Base-by-base conservation (phyloP, 2,888 invertebrate species). In the Xylocampa areola region DNA sequence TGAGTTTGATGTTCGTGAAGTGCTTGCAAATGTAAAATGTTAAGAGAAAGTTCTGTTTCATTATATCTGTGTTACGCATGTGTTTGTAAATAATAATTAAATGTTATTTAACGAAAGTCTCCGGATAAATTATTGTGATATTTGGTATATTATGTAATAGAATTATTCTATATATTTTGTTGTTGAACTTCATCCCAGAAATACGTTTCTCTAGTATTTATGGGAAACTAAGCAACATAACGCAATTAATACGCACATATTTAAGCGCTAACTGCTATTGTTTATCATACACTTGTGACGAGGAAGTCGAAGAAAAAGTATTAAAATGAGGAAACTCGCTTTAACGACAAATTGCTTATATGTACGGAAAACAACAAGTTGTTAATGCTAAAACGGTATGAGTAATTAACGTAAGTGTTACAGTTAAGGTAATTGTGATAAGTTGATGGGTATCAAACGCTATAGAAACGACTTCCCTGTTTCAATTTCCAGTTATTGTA, bases 231-330 rank as follows among this genome's bases (percentile, higher is more conserved):
- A 11, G 16, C 7, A 1, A 36, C 36, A 44, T 30, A 65, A 64
- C 39, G 16, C 51, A 52, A 52, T 65, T 14, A 47, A 40, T 52
- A 50, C 37, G 47, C 57, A 57, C 53, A 61, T 66, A 54, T 54
- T 53, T 69, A 48, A 69, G 30, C 27, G 2, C 39, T 44, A 54
- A 51, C 32, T 17, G 29, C 71, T 37, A 49, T 69, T 71, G 53
- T 71, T 5, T 52, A 29, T 47, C 25, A 10, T 49, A 23, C 37
- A 44, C 27, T 23, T 14, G 6, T 25, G 33, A 65, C 21, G 19
- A 67, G 59, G 55, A 63, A 67, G 52, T 36, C 6, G 7, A 19
- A 11, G 48, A 55, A 49, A 51, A 52, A 47, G 17, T 33, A 59
- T 30, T 25, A 16, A 71, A 55, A 53, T 29, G 35, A 60, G 63